Evolutionary conservation across 2,797 vertebrate species (phyloP).

Genomic region (Etheostoma nigrum): DNA sequence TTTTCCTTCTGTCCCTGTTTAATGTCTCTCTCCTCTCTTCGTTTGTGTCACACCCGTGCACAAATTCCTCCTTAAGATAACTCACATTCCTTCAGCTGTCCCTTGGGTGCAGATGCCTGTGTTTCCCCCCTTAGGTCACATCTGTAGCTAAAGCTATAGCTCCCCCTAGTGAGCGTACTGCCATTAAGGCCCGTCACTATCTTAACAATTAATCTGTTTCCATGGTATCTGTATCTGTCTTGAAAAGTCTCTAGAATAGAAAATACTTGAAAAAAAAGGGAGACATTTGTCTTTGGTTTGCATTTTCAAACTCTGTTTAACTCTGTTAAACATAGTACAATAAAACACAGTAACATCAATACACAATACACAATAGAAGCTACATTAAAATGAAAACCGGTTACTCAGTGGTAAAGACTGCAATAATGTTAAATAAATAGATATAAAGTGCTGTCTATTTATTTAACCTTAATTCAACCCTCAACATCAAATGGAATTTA

Average conservation of each 20-base stretch:
- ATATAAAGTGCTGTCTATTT: too few species aligned
- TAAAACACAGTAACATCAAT: too few species aligned
- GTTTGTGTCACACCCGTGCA: neutral
- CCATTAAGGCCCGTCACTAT: too few species aligned
- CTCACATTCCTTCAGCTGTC: constrained; percentile 38
- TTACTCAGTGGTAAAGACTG: too few species aligned
- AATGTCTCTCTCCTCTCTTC: neutral
- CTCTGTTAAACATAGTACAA: too few species aligned
- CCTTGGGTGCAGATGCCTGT: constrained; percentile 17
- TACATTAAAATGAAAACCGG: too few species aligned
- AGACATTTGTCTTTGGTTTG: too few species aligned
- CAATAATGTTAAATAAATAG: too few species aligned
- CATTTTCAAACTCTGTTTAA: too few species aligned
- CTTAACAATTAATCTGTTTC: neutral
- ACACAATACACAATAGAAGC: too few species aligned
- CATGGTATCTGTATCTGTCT: neutral
- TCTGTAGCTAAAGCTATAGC: constrained; percentile 45
- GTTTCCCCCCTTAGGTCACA: constrained; percentile 17
- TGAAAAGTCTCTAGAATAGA: constrained; percentile 4
- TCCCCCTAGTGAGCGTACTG: constrained; percentile 69
- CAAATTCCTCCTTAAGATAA: constrained; percentile 31
- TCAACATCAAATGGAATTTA: neutral
- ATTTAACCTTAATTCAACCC: too few species aligned
- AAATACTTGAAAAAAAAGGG: too few species aligned
- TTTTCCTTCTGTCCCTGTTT: neutral